Base-by-base conservation (phyloP, 1,140 invertebrate species). In the Neodiprion pinetum region DNA sequence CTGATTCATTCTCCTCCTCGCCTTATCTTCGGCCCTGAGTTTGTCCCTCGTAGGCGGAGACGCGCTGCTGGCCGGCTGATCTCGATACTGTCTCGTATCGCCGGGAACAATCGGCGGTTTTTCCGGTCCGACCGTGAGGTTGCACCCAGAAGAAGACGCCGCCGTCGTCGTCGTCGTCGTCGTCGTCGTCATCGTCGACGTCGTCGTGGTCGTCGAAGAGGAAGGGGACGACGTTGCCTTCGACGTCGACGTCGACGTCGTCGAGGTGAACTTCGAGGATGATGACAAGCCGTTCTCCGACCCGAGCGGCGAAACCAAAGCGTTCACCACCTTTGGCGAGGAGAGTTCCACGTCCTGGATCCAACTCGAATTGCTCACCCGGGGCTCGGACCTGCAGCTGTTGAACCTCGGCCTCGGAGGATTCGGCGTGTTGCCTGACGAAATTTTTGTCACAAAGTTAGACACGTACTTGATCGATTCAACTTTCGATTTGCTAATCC, bases 41-140 rank as follows among this genome's bases (percentile, higher is more conserved):
- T 94, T 94, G 86, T 94, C 93, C 74, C 93, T 86, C 8, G 93
- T 94, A 65, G 93, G 93, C 7, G 93, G 93, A 7, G 93, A 94
- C 4, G 92, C 93, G 70, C 92, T 93, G 72, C 92, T 94, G 17
- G 93, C 92, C 71, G 91, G 91, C 82, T 93, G 91, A 80, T 93
- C 91, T 40, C 88, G 90, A 82, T 92, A 92, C 65, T 82, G 72
- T 74, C 82, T 84, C 17, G 85, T 83, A 73, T 77, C 81, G 61
- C 11, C 17, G 17, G 84, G 81, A 9, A 77, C 81, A 67, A 85
- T 86, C 23, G 86, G 83, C 7, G 85, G 84, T 47, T 87, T 87
- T 67, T 87, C 85, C 2, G 50, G 50, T 11, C 50, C 50, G 50
- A 53, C 50, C 10, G 10, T 23, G 17, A 9, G 9, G 70, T 12